phyloP scores from a whole-genome alignment of 1,140 invertebrate species.

The Caenorhabditis remanei region DNA sequence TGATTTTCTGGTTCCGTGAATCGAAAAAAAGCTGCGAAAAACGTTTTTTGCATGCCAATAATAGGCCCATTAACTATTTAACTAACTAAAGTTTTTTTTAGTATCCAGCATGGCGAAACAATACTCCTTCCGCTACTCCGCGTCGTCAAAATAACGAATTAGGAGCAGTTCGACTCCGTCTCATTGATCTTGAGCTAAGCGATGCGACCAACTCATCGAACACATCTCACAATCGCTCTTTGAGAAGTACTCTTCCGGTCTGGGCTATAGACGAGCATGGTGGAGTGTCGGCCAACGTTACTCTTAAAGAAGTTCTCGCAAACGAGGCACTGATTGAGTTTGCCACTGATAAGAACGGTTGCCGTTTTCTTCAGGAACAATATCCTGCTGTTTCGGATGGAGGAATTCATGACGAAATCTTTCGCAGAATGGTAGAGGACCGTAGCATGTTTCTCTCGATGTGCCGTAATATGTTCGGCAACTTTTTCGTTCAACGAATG shows the following conservation, averaged over 20 bases:
- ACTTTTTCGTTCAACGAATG: constrained; percentile 66
- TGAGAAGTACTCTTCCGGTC: constrained; percentile 6
- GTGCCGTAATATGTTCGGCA: constrained; percentile 65
- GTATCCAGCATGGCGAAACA: constrained; percentile 1
- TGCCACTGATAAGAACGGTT: constrained; percentile 62
- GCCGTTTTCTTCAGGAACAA: constrained; percentile 63
- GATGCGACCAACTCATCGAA: neutral
- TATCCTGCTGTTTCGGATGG: constrained; percentile 13
- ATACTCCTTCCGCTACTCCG: neutral
- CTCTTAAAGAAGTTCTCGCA: constrained; percentile 47
- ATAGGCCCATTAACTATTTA: neutral
- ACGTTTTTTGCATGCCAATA: too few relatives aligned
- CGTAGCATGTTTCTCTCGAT: constrained; percentile 53
- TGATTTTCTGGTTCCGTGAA: too few relatives aligned
- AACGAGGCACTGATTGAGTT: constrained; percentile 50
- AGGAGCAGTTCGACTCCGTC: neutral
- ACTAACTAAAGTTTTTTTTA: neutral
- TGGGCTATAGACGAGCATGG: constrained; percentile 16
- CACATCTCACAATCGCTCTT: neutral
- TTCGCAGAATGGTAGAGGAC: constrained; percentile 15
- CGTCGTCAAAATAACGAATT: neutral
- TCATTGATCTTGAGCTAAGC: neutral
- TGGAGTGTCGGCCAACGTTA: neutral
- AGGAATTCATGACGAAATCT: constrained; percentile 2
- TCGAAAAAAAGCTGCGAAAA: too few relatives aligned